A percentile compares a stretch with the other conserved stretches of the same genome.
Evolutionary conservation across 2,113 vertebrate species (phyloP).

Genomic region (Isurus oxyrinchus): DNA sequence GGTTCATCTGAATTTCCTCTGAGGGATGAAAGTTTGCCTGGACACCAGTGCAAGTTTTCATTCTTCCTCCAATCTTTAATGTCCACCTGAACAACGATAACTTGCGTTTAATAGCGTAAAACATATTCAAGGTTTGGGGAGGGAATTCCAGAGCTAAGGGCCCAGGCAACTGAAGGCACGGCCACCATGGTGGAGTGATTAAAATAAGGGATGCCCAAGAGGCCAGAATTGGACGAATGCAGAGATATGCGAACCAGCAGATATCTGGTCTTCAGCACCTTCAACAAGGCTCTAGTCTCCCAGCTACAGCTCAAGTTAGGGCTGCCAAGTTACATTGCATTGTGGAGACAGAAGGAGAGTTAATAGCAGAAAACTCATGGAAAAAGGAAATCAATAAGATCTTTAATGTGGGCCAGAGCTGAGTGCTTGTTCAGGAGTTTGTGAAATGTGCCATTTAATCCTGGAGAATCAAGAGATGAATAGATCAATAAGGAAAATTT

Average conservation of each 20-base stretch:
- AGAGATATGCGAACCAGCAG: background rate
- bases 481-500: conserved; percentile 23
- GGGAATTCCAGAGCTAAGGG: background rate
- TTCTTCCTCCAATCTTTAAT: background rate
- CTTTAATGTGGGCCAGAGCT: background rate
- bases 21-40: background rate
- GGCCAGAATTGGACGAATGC: background rate
- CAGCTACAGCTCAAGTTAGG: background rate
- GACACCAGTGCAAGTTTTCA: background rate
- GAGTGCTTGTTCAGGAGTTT: conserved; percentile 31
- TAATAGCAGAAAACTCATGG: conserved; percentile 1
- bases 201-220: background rate
- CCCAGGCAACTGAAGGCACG: background rate
- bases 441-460: conserved; percentile 34
- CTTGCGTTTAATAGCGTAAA: background rate
- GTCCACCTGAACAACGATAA: background rate
- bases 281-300: background rate
- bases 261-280: background rate
- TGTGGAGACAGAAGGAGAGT: background rate
- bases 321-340: background rate
- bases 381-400: conserved; percentile 19
- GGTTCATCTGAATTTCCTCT: background rate
- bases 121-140: background rate
- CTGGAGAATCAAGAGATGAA: background rate
- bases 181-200: background rate